A percentile compares a stretch with the other conserved stretches of the same genome.
Evolutionary conservation across 1,140 invertebrate genomes (phyloP).

Genomic region (Polyergus mexicanus): DNA sequence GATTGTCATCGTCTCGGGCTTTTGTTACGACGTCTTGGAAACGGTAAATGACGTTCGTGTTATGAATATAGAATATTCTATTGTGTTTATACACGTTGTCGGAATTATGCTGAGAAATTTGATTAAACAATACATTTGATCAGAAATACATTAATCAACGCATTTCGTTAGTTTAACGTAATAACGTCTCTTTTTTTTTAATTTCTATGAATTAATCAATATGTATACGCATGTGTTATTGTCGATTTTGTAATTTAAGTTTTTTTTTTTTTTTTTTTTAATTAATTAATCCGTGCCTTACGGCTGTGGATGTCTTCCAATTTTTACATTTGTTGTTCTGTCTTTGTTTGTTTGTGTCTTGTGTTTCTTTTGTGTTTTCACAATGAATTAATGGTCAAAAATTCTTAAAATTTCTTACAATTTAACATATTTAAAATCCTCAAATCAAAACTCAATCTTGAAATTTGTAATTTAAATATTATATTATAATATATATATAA

Average conservation of each 20-base stretch:
- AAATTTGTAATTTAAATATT: neutral
- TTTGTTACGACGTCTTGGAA: conserved; percentile 50
- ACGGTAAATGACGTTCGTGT: conserved; percentile 70
- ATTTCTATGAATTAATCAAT: neutral
- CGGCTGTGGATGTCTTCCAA: no score
- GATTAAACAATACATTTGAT: neutral
- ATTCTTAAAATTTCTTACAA: no score
- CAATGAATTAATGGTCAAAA: no score
- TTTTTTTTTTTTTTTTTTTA: no score
- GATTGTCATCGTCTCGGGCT: conserved; percentile 69
- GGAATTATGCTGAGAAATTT: conserved; percentile 28
- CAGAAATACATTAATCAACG: no score
- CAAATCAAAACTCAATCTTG: no score
- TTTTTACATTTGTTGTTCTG: no score
- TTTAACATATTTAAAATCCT: no score
- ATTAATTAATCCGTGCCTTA: no score
- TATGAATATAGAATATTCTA: conserved; percentile 59
- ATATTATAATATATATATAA: neutral
- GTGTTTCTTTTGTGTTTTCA: no score
- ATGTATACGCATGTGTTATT: no score
- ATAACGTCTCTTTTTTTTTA: neutral
- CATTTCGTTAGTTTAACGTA: neutral
- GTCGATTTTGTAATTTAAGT: neutral
- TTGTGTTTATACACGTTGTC: neutral
- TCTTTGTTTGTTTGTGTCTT: no score